These are phyloP conservation scores for Thalassarche chlororhynchos DNA, from an alignment of 2,113 vertebrate species.

Conservation along the genomic window DNA sequence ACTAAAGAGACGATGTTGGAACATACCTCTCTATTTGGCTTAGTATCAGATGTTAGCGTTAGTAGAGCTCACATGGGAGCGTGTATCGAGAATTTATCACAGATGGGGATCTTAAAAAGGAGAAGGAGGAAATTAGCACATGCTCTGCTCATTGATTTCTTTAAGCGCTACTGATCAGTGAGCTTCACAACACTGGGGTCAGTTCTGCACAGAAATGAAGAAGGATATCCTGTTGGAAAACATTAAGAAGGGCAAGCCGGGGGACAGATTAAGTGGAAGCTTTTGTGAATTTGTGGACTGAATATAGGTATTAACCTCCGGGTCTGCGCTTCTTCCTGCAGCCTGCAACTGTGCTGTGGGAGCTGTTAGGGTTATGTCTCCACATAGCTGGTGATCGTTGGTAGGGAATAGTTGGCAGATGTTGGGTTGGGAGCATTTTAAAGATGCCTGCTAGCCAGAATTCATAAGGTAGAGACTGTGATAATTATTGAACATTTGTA, in stretches of 20 bases:
- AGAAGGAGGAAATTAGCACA: constrained; percentile 6
- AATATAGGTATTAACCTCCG: background rate
- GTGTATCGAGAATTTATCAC: accelerated
- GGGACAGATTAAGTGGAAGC: background rate
- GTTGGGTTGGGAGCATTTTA: background rate
- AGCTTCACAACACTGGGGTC: background rate
- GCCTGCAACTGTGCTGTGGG: background rate
- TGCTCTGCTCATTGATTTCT: constrained; percentile 25
- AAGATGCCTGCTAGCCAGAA: background rate
- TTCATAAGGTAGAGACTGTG: background rate
- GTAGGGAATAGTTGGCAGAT: background rate
- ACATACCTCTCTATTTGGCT: background rate
- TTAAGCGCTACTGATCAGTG: background rate
- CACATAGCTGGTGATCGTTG: accelerated
- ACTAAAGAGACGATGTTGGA: background rate
- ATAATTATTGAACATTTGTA: background rate
- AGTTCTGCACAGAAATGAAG: background rate
- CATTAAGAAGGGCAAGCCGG: background rate
- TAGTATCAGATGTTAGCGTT: background rate
- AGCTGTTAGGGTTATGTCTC: background rate
- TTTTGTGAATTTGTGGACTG: background rate
- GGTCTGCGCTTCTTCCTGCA: background rate
- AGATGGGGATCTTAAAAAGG: background rate
- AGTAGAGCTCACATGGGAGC: background rate
- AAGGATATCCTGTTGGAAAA: background rate